Conservation (phyloP, 2,888 invertebrate genomes). For the Petrophora chlorosata region DNA sequence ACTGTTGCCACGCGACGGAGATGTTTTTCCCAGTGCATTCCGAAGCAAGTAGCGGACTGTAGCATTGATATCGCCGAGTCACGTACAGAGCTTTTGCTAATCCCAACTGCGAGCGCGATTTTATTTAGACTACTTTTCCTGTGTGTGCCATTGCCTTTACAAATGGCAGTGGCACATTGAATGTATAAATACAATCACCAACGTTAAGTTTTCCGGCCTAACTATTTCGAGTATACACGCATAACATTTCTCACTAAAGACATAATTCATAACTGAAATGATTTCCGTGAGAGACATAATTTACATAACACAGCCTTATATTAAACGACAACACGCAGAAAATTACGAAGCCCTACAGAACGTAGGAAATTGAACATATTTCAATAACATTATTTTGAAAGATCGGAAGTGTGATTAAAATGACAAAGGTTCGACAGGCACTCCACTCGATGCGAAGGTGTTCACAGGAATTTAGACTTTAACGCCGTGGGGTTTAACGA, state of each 20-base stretch:
- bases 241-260: constrained; percentile 18
- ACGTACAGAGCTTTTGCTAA: constrained; percentile 14
- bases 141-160: constrained; percentile 2
- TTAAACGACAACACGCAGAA: constrained; percentile 50
- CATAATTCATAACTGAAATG: constrained; percentile 33
- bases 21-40: constrained; percentile 26
- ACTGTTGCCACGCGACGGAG: constrained; percentile 52
- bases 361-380: constrained; percentile 82
- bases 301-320: constrained; percentile 32
- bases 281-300: constrained; percentile 32
- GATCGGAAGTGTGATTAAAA: constrained; percentile 81
- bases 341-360: constrained; percentile 66
- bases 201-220: neutral
- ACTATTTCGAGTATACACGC: neutral
- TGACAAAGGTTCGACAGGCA: constrained; percentile 82
- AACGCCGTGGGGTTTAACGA: constrained; percentile 49
- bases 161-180: neutral
- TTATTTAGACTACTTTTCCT: constrained; percentile 1
- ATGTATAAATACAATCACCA: neutral
- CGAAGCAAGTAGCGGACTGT: neutral
- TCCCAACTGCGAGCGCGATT: constrained; percentile 7
- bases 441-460: constrained; percentile 47
- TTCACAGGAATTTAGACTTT: constrained; percentile 62
- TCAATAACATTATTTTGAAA: constrained; percentile 82
- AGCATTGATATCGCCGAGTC: constrained; percentile 14